Evolutionary conservation across 2,113 vertebrate genomes (phyloP).

Genomic region (Gambusia affinis): DNA sequence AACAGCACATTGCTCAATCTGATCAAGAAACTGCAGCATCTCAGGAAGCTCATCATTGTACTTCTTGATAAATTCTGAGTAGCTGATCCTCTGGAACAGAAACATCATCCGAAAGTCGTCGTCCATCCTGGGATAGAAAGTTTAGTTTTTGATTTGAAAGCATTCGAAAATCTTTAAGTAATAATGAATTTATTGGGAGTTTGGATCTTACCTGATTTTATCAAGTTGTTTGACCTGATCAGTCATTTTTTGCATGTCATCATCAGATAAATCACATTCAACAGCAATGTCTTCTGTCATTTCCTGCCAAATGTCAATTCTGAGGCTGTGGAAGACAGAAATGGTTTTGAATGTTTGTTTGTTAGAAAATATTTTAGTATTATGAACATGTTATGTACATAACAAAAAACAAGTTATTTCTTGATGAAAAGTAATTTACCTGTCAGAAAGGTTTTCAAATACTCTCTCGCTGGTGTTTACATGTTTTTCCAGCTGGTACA

Average conservation of each 20-base stretch:
- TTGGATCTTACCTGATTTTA: conserved; percentile 45
- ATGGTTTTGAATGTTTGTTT: not conserved
- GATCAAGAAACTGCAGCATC: conserved; percentile 34
- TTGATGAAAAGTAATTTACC: not conserved
- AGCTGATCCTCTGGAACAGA: conserved; percentile 29
- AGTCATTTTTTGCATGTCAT: conserved; percentile 51
- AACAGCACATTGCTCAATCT: conserved; percentile 35
- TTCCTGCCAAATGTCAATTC: conserved; percentile 5
- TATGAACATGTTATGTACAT: too few relatives aligned
- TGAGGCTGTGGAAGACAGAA: conserved; percentile 11
- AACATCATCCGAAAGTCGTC: conserved; percentile 37
- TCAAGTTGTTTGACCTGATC: conserved; percentile 32
- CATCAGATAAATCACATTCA: conserved; percentile 41
- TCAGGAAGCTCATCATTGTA: conserved; percentile 22
- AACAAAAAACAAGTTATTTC: too few relatives aligned
- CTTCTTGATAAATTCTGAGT: conserved; percentile 18
- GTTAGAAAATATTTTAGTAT: too few relatives aligned
- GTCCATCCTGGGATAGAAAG: conserved; percentile 44
- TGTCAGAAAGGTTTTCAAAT: conserved; percentile 18
- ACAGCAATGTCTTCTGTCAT: not conserved
- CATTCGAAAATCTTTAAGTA: too few relatives aligned
- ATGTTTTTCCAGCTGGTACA: conserved; percentile 70
- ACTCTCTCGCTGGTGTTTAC: conserved; percentile 28
- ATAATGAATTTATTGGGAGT: too few relatives aligned
- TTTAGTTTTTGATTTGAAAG: too few relatives aligned